phyloP scores from a whole-genome alignment of 2,113 vertebrate species.

The Prinia subflava region DNA sequence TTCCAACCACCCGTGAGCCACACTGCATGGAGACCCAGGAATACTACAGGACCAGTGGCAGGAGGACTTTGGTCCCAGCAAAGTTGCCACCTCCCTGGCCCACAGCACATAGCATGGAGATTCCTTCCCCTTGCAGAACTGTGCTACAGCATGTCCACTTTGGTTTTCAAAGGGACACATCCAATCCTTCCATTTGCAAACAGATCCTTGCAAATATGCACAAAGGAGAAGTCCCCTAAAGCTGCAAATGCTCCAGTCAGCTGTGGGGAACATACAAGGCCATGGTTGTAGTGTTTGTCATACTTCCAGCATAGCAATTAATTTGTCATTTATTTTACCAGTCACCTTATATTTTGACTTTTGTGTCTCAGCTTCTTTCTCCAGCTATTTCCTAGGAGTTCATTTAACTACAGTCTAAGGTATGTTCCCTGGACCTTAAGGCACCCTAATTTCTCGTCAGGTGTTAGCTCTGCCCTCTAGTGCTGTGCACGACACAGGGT shows the following conservation, averaged over 20 bases:
- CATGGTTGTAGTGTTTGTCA: not conserved
- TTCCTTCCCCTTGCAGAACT: not conserved
- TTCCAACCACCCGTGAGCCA: accelerated
- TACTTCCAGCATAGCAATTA: not conserved
- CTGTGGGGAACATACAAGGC: not conserved
- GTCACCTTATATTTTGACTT: not conserved
- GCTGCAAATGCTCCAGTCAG: not conserved
- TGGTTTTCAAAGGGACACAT: not conserved
- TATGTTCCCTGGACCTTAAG: not conserved
- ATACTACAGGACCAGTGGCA: not conserved
- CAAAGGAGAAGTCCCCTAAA: not conserved
- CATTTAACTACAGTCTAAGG: not conserved
- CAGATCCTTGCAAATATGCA: not conserved
- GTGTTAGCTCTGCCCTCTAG: constrained; percentile 3
- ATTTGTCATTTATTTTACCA: not conserved
- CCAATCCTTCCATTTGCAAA: not conserved
- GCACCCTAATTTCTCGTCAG: not conserved
- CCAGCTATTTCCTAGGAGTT: not conserved
- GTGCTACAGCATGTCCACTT: not conserved
- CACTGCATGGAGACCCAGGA: not conserved
- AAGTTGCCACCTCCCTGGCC: not conserved
- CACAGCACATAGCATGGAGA: not conserved
- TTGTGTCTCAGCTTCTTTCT: not conserved
- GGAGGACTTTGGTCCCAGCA: not conserved
- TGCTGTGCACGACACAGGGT: not conserved